Base-by-base conservation (phyloP, 2,888 invertebrate genomes). In the Cenopis cana region DNA sequence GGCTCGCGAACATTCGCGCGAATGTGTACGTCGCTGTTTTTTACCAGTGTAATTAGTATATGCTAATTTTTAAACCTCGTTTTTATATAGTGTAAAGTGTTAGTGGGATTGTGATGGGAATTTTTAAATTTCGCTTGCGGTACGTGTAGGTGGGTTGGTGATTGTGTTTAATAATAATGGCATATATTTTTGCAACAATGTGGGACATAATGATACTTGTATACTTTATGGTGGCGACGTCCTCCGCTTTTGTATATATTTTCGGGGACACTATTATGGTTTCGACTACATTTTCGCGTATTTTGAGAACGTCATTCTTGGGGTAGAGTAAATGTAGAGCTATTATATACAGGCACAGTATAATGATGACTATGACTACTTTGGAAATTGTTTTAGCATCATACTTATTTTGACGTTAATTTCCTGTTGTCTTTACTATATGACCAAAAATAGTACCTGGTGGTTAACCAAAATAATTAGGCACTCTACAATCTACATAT, bases 1-100 rank as follows among this genome's bases (percentile, higher is more conserved):
- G 87, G 86, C 85, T 87, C 83, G 54, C 70, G 66, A 60, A 81
- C 77, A 79, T 78, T 81, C 81, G 81, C 49, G 57, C 80, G 75
- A 78, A 79, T 76, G 56, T 74, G 73, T 73, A 75, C 75, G 76
- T 76, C 80, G 78, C 78, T 64, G 78, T 85, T 85, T 85, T 84
- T 79, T 82, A 80, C 80, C 74, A 71, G 77, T 76, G 77, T 69
- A 73, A 70, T 20, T 29, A 41, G 17, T 54, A 69, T 71, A 69
- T 65, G 59, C 29, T 24, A 57, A 59, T 41, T 36, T 20, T 64
- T 41, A 64, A 55, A 67, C 38, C 36, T 60, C 55, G 74, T 71
- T 74, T 76, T 74, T 75, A 70, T 41, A 68, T 74, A 73, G 29
- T 69, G 71, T 70, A 52, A 70, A 74, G 73, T 73, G 68, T 68